Base-by-base conservation (phyloP, 2,113 vertebrate genomes). In the Australoheros scitulus region DNA sequence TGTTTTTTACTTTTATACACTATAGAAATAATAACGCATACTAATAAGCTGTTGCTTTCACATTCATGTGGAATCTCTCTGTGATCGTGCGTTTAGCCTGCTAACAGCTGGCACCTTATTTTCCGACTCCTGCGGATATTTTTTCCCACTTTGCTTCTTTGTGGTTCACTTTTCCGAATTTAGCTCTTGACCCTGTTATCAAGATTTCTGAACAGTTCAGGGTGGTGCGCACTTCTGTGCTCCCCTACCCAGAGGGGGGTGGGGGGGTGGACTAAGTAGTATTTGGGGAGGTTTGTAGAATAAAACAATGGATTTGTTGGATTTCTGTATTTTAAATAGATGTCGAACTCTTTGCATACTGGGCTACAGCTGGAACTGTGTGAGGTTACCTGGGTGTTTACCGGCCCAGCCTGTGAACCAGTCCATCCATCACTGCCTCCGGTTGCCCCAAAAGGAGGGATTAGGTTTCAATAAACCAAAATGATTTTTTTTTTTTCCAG, bases 351-450 rank as follows among this genome's bases (percentile, higher is more conserved):
- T 26, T 17, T 17, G 65, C 20, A 14, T 65, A 80, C 24, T 65
- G 59, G 9, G 18, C 58, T 79, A 34, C 61, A 79, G 57, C 68
- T 80, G 82, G 50, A 52, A 61, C 36, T 6, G 29, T 80, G 72
- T 38, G 47, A 24, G 50, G 58, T 5, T 76, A 80, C 20, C 17
- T 56, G 63, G 13, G 38, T 80, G 78, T 83, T 89, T 82, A 92
- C 91, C 91, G 90, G 84, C 11, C 86, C 91, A 91, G 80, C 91
- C 88, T 91, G 94, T 79, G 85, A 87, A 85, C 85, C 92, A 81
- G 85, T 34, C 18, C 55, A 2, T 72, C 88, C 88, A 79, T 89
- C 87, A 41, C 84, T 81, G 82, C 76, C 81, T 61, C 80, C 47
- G 77, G n/a, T 22, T 76, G 72, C 34, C 20, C 57, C 52, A 6